Evolutionary conservation across 1,140 invertebrate genomes (phyloP).

Genomic region (Leptinotarsa defecta): DNA sequence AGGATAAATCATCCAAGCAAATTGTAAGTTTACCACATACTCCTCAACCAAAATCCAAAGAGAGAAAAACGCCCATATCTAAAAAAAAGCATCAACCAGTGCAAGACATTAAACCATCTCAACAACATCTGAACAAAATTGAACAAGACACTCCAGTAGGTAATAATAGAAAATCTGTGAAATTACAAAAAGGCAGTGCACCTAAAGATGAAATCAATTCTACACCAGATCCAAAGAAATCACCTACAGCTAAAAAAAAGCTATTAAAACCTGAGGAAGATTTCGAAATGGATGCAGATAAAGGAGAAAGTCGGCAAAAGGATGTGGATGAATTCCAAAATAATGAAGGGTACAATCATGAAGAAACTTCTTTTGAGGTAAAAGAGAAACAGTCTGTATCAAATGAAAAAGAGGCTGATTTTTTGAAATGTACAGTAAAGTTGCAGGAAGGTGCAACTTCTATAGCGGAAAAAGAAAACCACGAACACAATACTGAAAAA

Average conservation of each 20-base stretch:
- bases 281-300: no score
- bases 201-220: not conserved
- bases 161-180: not conserved
- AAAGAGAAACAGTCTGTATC: not conserved
- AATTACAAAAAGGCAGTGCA: not conserved
- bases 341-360: no score
- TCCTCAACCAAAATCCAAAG: not conserved
- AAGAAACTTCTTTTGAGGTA: no score
- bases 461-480: slow-evolving; percentile 6
- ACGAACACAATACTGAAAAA: not conserved
- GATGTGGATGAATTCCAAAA: no score
- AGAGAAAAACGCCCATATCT: not conserved
- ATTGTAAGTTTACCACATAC: not conserved
- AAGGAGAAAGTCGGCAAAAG: no score
- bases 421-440: not conserved
- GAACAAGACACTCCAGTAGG: not conserved
- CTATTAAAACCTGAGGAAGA: no score
- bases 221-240: no score
- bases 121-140: not conserved
- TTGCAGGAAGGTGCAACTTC: not conserved
- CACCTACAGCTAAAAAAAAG: no score
- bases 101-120: no score
- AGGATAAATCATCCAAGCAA: slow-evolving; percentile 12
- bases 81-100: not conserved
- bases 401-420: not conserved